phyloP scores from a whole-genome alignment of 2,797 vertebrate genomes.

The Microctenopoma steveboyesi region DNA sequence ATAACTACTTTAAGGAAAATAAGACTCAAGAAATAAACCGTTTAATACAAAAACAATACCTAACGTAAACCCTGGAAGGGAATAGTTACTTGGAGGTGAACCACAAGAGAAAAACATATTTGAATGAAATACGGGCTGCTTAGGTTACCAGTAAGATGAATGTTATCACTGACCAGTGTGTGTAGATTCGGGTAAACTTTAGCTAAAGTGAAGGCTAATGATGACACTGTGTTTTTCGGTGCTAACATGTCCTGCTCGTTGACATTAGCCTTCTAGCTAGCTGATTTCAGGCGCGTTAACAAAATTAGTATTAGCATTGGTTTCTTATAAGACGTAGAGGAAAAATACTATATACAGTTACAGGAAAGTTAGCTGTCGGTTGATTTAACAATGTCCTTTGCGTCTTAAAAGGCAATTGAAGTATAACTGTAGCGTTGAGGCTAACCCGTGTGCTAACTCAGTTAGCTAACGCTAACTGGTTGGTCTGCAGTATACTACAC shows the following conservation, averaged over 20 bases:
- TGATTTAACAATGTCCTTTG: background rate
- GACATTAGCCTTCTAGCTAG: constrained; percentile 63
- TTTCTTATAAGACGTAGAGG: fast-evolving
- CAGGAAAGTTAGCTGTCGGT: background rate
- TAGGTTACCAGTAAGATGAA: background rate
- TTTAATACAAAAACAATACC: background rate
- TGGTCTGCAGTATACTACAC: constrained; percentile 15
- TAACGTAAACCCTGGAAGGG: background rate
- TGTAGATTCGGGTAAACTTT: background rate
- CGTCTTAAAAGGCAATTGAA: constrained; percentile 3
- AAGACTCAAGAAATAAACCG: background rate
- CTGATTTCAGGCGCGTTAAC: background rate
- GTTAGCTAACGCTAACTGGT: constrained; percentile 50
- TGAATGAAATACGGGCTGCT: background rate
- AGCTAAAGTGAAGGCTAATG: constrained; percentile 43
- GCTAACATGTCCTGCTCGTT: constrained; percentile 45
- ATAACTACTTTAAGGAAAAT: background rate
- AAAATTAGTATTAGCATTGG: background rate
- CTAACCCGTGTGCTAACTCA: constrained; percentile 67
- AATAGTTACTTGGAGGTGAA: background rate
- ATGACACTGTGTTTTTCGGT: constrained; percentile 60
- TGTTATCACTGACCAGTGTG: background rate
- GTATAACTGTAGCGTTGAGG: constrained; percentile 27
- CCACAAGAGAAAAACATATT: background rate
- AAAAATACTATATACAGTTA: background rate